Percentiles rank a stretch among this genome's conserved stretches.
These are phyloP conservation scores for Nycteola revayana DNA, from an alignment of 2,888 invertebrate species.

Conservation along the genomic window DNA sequence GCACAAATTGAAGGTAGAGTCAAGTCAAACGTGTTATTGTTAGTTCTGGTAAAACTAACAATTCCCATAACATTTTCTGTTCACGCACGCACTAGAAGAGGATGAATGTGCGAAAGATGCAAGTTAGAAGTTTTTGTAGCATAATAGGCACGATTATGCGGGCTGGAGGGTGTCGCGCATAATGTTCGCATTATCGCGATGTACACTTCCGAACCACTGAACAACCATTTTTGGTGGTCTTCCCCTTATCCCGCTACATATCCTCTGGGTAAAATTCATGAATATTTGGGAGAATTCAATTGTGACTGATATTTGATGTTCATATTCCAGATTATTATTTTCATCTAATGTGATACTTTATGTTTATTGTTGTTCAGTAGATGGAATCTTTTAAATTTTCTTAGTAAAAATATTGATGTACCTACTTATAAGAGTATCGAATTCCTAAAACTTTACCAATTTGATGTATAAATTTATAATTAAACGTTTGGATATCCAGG, in stretches of 20 bases:
- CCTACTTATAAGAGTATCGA: too few relatives aligned
- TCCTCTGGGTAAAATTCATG: conserved; percentile 23
- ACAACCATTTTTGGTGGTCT: conserved; percentile 43
- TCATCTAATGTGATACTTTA: not conserved
- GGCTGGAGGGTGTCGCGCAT: conserved; percentile 66
- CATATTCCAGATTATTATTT: not conserved
- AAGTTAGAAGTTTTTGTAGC: conserved; percentile 73
- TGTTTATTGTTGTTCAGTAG: not conserved
- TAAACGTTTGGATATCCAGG: too few relatives aligned
- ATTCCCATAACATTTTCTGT: conserved; percentile 1
- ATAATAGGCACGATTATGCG: conserved; percentile 70
- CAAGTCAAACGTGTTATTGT: too few relatives aligned
- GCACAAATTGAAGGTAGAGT: too few relatives aligned
- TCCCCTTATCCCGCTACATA: conserved; percentile 28
- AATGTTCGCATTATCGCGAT: conserved; percentile 77
- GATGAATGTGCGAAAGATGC: conserved; percentile 60
- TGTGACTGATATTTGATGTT: conserved; percentile 4
- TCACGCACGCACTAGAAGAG: conserved; percentile 36
- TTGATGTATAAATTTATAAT: too few relatives aligned
- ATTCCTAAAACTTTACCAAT: too few relatives aligned
- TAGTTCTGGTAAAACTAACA: too few relatives aligned
- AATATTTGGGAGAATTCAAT: conserved; percentile 27
- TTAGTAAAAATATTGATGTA: too few relatives aligned
- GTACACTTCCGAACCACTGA: conserved; percentile 65
- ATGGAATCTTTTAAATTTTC: too few relatives aligned